phyloP scores from a whole-genome alignment of 2,888 invertebrate species.

The Flexamia atlantica region DNA sequence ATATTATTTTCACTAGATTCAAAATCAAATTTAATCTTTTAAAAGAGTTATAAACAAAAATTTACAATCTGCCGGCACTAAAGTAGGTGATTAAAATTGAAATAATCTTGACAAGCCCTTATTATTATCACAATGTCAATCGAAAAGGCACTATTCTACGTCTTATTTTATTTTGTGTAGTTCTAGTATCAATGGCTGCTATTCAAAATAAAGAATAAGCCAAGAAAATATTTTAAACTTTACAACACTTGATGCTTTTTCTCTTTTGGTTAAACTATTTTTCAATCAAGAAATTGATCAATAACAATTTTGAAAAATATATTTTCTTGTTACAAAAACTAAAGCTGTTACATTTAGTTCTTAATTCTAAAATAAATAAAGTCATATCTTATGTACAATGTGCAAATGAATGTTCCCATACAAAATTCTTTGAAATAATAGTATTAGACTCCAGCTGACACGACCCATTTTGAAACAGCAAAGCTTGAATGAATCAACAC shows the following conservation, averaged over 20 bases:
- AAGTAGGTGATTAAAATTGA: too few relatives aligned
- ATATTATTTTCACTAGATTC: too few relatives aligned
- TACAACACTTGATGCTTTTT: too few relatives aligned
- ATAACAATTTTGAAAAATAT: not conserved
- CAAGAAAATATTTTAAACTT: too few relatives aligned
- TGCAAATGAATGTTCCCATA: not conserved
- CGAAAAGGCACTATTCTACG: not conserved
- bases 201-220: too few relatives aligned
- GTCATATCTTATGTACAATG: not conserved
- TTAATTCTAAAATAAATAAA: constrained; percentile 14
- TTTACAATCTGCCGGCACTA: too few relatives aligned
- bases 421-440: not conserved
- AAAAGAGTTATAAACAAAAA: too few relatives aligned
- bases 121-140: constrained; percentile 20
- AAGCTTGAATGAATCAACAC: not conserved
- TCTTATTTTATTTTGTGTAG: too few relatives aligned
- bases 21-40: too few relatives aligned
- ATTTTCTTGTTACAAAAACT: not conserved
- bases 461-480: not conserved
- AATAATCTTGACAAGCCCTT: not conserved
- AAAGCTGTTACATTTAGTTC: not conserved
- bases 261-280: not conserved
- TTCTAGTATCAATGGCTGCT: too few relatives aligned
- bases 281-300: not conserved
- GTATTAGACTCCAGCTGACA: not conserved